Conservation (phyloP, 2,888 invertebrate species). For the Brachyptera putata region DNA sequence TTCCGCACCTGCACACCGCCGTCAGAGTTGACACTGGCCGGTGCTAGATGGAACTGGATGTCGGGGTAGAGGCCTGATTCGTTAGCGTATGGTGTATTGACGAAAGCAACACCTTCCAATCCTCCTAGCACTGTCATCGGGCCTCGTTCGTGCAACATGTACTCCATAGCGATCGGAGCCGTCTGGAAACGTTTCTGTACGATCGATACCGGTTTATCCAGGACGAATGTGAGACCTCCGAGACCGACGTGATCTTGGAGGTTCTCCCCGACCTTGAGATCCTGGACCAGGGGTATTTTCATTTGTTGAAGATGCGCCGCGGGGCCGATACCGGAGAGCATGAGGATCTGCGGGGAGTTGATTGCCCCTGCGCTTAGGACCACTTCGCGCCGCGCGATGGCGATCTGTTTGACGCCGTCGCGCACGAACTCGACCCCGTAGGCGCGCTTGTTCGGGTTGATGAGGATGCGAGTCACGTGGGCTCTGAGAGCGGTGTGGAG, state of each 20-base stretch:
- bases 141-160: constrained; percentile 70
- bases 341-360: constrained; percentile 85
- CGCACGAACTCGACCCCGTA: constrained; percentile 76
- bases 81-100: constrained; percentile 80
- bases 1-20: constrained; percentile 61
- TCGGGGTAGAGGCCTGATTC: constrained; percentile 76
- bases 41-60: constrained; percentile 89
- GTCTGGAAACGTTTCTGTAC: constrained; percentile 75
- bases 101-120: constrained; percentile 82
- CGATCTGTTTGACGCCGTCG: constrained; percentile 63
- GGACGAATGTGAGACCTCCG: constrained; percentile 73
- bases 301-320: constrained; percentile 61
- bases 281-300: constrained; percentile 68
- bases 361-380: constrained; percentile 88
- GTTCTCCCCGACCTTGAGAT: constrained; percentile 57
- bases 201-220: constrained; percentile 79
- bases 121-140: constrained; percentile 86
- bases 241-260: constrained; percentile 86
- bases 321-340: constrained; percentile 85
- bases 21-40: constrained; percentile 80
- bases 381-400: constrained; percentile 73
- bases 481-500: constrained; percentile 76
- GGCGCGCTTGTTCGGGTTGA: constrained; percentile 70
- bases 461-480: constrained; percentile 69
- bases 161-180: constrained; percentile 73